These are phyloP conservation scores for Tillus elongatus DNA, from an alignment of 2,888 invertebrate genomes.

Conservation along the genomic window DNA sequence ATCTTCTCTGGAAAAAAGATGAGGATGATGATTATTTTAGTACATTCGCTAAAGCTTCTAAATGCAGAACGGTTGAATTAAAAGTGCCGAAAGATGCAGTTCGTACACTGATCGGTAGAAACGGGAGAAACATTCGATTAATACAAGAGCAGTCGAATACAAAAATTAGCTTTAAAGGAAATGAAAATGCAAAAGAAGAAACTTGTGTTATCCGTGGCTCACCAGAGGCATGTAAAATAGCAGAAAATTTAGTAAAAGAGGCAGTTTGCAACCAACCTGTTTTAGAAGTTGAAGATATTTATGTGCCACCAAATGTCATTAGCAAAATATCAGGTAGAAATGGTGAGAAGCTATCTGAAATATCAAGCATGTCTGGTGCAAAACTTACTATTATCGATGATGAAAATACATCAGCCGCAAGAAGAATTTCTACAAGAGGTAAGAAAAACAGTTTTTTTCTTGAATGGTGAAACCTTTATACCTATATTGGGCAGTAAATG, in stretches of 20 bases:
- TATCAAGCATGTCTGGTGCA: constrained; percentile 63
- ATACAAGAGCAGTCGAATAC: constrained; percentile 68
- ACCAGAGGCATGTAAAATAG: constrained; percentile 56
- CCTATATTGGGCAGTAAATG: not conserved
- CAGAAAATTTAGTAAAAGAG: constrained; percentile 61
- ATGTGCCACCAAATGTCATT: constrained; percentile 56
- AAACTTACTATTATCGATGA: constrained; percentile 50
- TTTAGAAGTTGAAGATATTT: constrained; percentile 56
- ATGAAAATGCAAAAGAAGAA: constrained; percentile 49
- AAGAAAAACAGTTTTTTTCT: constrained; percentile 1
- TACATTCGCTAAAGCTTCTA: constrained; percentile 27
- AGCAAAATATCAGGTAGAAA: constrained; percentile 68
- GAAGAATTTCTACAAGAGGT: constrained; percentile 35
- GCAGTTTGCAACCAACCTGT: constrained; percentile 59
- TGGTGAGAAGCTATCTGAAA: constrained; percentile 62
- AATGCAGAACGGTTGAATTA: constrained; percentile 48
- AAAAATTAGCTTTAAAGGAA: constrained; percentile 46
- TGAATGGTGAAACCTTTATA: not conserved
- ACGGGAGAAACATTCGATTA: constrained; percentile 65
- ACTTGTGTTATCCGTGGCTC: constrained; percentile 65
- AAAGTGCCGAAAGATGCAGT: constrained; percentile 55
- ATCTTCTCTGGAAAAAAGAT: constrained; percentile 58
- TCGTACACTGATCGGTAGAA: constrained; percentile 61
- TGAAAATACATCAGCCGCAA: constrained; percentile 18
- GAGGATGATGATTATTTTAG: constrained; percentile 44